These are phyloP conservation scores for Procambarus virginalis DNA, from an alignment of 1,140 invertebrate genomes.

Conservation along the genomic window DNA sequence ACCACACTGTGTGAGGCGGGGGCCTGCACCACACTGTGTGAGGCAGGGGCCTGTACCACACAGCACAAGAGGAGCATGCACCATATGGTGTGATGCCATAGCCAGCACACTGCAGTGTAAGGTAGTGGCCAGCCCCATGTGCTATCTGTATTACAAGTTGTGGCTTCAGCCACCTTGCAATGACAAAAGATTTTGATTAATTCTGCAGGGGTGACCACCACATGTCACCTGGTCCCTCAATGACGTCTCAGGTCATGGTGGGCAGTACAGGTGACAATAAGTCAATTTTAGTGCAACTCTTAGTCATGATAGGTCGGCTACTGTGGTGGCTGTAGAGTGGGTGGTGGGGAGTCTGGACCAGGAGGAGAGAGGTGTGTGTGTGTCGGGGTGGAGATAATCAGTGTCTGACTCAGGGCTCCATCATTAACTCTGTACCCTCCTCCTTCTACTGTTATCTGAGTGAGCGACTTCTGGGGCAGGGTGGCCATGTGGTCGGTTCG, in stretches of 20 bases:
- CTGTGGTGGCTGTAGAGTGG: slow-evolving; percentile 57
- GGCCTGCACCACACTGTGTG: no score
- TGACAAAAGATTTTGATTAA: neutral
- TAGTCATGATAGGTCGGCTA: neutral
- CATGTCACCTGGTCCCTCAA: neutral
- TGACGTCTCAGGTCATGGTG: neutral
- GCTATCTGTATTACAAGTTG: neutral
- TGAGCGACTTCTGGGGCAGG: slow-evolving; percentile 58
- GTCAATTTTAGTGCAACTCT: neutral
- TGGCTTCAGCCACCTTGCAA: neutral
- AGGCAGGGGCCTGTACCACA: no score
- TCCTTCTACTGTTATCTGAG: slow-evolving; percentile 59
- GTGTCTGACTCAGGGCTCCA: slow-evolving; percentile 51
- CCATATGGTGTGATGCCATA: no score
- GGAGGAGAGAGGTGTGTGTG: slow-evolving; percentile 8
- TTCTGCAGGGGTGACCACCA: neutral
- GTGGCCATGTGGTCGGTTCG: slow-evolving; percentile 13
- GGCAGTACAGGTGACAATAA: neutral
- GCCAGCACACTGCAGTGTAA: no score
- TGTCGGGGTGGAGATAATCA: slow-evolving; percentile 59
- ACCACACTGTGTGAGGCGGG: no score
- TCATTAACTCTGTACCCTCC: slow-evolving; percentile 59
- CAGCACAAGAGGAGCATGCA: no score
- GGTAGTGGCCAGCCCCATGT: no score
- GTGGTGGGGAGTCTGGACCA: slow-evolving; percentile 55